Percentiles rank a stretch among this genome's conserved stretches.
Evolutionary conservation across 2,113 vertebrate species (phyloP).

Genomic region (Thalassoma bifasciatum): DNA sequence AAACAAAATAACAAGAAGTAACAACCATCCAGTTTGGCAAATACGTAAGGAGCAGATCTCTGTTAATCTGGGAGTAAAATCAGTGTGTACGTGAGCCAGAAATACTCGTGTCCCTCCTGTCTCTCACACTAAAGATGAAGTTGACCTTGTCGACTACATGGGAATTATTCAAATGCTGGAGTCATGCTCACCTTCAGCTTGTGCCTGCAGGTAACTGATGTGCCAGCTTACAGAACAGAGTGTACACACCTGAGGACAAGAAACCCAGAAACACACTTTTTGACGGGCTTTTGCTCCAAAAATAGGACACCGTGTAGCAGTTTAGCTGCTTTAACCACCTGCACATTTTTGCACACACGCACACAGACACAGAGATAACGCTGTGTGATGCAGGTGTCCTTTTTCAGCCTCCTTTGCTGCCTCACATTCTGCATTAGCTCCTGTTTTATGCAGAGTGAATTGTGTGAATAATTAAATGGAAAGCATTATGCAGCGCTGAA

Average conservation of each 20-base stretch:
- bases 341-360: neutral
- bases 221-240: conserved; percentile 21
- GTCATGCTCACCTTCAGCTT: conserved; percentile 49
- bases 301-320: conserved; percentile 47
- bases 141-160: conserved; percentile 35
- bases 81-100: neutral
- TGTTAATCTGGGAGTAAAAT: neutral
- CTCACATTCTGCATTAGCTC: neutral
- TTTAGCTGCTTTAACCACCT: conserved; percentile 18
- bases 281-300: conserved; percentile 29
- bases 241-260: conserved; percentile 31
- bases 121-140: neutral
- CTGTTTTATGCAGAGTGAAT: conserved; percentile 6
- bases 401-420: neutral
- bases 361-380: neutral
- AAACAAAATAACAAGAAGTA: too few species aligned
- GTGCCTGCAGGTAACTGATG: conserved; percentile 34
- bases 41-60: neutral
- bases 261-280: conserved; percentile 39
- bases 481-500: conserved; percentile 7
- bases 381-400: neutral
- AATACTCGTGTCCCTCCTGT: neutral
- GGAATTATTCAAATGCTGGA: conserved; percentile 43
- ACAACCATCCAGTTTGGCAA: neutral
- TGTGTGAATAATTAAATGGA: conserved; percentile 36